These are phyloP conservation scores for Lepidurus packardi DNA, from an alignment of 1,140 invertebrate genomes.

Conservation along the genomic window DNA sequence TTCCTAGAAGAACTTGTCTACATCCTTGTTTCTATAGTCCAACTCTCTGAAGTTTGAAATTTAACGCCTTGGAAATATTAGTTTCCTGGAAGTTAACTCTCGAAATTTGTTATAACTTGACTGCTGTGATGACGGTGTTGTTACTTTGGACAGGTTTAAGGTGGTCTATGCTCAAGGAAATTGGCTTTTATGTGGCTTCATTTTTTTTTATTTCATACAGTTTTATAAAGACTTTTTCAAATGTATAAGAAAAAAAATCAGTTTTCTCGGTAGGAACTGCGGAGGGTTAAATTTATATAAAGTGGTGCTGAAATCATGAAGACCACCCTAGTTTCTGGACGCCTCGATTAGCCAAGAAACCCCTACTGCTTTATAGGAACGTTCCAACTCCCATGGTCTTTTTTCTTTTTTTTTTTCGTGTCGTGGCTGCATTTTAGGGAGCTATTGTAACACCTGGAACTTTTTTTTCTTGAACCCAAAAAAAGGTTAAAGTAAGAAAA, in stretches of 20 bases:
- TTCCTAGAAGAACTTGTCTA: too few species aligned
- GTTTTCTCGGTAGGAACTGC: neutral
- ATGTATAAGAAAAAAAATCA: too few species aligned
- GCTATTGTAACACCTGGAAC: neutral
- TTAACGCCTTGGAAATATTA: neutral
- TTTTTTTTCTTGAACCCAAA: neutral
- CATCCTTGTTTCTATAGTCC: too few species aligned
- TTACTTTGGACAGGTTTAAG: too few species aligned
- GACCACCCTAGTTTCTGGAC: neutral
- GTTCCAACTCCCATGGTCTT: neutral
- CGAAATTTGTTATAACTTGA: neutral
- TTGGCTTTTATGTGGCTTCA: too few species aligned
- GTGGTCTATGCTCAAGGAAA: too few species aligned
- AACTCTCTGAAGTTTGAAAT: too few species aligned
- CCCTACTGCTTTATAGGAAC: neutral
- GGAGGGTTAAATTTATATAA: neutral
- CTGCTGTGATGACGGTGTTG: neutral
- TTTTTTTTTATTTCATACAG: too few species aligned
- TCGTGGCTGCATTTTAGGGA: neutral
- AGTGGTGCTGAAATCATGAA: constrained; percentile 2
- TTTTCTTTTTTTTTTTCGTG: neutral
- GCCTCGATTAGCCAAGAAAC: neutral
- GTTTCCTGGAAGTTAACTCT: neutral
- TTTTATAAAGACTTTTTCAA: too few species aligned
- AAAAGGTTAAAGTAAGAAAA: too few species aligned